phyloP scores from a whole-genome alignment of 2,797 vertebrate genomes.

The Bradypus variegatus region DNA sequence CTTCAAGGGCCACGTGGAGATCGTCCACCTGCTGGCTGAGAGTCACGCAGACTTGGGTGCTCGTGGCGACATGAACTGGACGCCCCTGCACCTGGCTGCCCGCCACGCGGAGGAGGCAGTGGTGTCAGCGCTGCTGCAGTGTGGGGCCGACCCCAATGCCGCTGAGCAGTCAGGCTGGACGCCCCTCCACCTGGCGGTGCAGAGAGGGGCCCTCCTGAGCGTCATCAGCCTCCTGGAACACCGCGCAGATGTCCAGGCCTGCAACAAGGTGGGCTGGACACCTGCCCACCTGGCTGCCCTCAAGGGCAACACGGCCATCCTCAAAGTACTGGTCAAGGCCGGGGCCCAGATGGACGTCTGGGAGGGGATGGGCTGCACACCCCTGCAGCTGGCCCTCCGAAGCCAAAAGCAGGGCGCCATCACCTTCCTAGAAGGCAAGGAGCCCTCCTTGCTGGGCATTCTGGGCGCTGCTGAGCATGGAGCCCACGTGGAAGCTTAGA shows the following conservation, averaged over 20 bases:
- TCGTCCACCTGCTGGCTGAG: conserved; percentile 76
- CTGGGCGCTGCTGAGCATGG: not conserved
- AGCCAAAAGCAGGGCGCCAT: conserved; percentile 73
- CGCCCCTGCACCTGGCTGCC: conserved; percentile 82
- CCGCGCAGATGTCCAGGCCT: conserved; percentile 75
- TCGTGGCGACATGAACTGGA: conserved; percentile 80
- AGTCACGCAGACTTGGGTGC: conserved; percentile 71
- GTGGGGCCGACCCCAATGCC: conserved; percentile 75
- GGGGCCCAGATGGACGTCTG: conserved; percentile 70
- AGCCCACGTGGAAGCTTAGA: not conserved
- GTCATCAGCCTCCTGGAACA: conserved; percentile 79
- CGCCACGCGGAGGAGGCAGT: conserved; percentile 70
- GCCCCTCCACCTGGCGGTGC: conserved; percentile 82
- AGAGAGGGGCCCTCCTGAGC: conserved; percentile 72
- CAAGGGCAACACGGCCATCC: conserved; percentile 74
- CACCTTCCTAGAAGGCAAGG: conserved; percentile 69
- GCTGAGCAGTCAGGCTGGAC: conserved; percentile 78
- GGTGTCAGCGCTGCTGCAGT: conserved; percentile 74
- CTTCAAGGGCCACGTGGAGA: conserved; percentile 77
- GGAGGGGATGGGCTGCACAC: conserved; percentile 75
- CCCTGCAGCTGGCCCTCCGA: conserved; percentile 75
- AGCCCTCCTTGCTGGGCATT: not conserved
- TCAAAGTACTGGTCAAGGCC: conserved; percentile 80
- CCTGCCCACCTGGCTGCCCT: conserved; percentile 82
- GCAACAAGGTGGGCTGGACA: conserved; percentile 74